These are phyloP conservation scores for Philereme vetulata DNA, from an alignment of 2,888 invertebrate genomes.

Conservation along the genomic window DNA sequence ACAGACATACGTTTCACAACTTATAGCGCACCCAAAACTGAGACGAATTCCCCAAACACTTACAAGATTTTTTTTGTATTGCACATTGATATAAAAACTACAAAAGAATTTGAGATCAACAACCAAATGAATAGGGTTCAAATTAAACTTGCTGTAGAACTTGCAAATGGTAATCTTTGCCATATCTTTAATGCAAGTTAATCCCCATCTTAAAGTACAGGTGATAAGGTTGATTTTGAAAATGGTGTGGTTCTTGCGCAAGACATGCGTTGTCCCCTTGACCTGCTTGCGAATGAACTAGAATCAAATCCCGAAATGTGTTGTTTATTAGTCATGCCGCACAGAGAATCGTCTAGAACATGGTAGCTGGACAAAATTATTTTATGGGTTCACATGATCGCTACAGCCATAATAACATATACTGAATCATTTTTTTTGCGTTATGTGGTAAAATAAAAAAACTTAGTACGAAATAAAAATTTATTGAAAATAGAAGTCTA, in stretches of 20 bases:
- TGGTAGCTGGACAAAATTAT: too few species aligned
- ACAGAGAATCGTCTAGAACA: too few species aligned
- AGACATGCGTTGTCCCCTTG: slow-evolving; percentile 57
- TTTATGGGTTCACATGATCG: too few species aligned
- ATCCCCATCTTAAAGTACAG: slow-evolving; percentile 20
- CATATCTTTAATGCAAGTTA: slow-evolving; percentile 18
- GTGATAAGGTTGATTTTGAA: slow-evolving; percentile 44
- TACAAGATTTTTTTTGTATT: slow-evolving; percentile 6
- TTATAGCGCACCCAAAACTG: slow-evolving; percentile 5
- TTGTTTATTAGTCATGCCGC: slow-evolving; percentile 51
- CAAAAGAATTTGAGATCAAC: slow-evolving; percentile 24
- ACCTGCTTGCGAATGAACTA: slow-evolving; percentile 59
- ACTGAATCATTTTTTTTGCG: too few species aligned
- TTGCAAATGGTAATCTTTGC: slow-evolving; percentile 19
- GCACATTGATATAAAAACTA: slow-evolving; percentile 5
- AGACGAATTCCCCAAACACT: slow-evolving; percentile 17
- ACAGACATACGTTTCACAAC: slow-evolving; percentile 7
- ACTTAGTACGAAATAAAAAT: too few species aligned
- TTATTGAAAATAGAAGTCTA: too few species aligned
- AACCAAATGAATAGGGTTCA: slow-evolving; percentile 38
- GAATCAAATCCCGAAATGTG: slow-evolving; percentile 58
- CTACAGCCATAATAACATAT: too few species aligned
- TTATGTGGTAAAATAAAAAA: too few species aligned
- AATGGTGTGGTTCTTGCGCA: slow-evolving; percentile 52
- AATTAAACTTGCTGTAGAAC: slow-evolving; percentile 29